Conservation (phyloP, 2,797 vertebrate species). For the Pseudomugil gertrudae region DNA sequence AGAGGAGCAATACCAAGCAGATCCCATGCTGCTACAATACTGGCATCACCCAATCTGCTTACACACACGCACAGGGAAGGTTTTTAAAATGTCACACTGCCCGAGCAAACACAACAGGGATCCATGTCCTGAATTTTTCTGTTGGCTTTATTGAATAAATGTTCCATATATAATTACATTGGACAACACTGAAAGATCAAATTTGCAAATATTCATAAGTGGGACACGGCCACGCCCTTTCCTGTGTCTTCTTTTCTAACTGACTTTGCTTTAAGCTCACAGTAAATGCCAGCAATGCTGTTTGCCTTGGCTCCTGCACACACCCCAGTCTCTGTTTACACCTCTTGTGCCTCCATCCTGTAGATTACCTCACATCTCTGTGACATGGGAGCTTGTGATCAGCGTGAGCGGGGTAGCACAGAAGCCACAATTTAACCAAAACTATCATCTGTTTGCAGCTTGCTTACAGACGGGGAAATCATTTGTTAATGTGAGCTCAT, state of each 20-base stretch:
- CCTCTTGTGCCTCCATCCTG: slow-evolving; percentile 37
- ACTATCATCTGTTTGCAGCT: neutral
- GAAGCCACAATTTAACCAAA: neutral
- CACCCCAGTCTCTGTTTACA: slow-evolving; percentile 44
- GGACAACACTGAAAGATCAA: slow-evolving; percentile 26
- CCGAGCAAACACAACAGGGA: slow-evolving; percentile 31
- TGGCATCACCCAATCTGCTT: slow-evolving; percentile 26
- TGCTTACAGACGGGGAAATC: neutral
- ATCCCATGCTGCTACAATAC: neutral
- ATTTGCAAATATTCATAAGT: slow-evolving; percentile 34
- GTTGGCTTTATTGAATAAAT: slow-evolving; percentile 10
- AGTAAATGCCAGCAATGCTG: slow-evolving; percentile 65
- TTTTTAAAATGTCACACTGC: slow-evolving; percentile 44
- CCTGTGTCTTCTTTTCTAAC: slow-evolving; percentile 34
- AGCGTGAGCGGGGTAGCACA: neutral
- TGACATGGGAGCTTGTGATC: slow-evolving; percentile 22
- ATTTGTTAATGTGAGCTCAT: too few relatives aligned
- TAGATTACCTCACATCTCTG: slow-evolving; percentile 39
- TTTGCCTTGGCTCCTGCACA: slow-evolving; percentile 62
- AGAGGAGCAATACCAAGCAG: slow-evolving; percentile 38
- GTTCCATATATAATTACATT: slow-evolving; percentile 24
- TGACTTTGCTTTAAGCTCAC: slow-evolving; percentile 39
- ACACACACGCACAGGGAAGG: slow-evolving; percentile 9
- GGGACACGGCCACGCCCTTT: slow-evolving; percentile 49
- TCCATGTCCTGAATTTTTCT: slow-evolving; percentile 1